A percentile compares a stretch with the other conserved stretches of the same genome.
Evolutionary conservation across 2,113 vertebrate genomes (phyloP).

Genomic region (Anolis carolinensis): DNA sequence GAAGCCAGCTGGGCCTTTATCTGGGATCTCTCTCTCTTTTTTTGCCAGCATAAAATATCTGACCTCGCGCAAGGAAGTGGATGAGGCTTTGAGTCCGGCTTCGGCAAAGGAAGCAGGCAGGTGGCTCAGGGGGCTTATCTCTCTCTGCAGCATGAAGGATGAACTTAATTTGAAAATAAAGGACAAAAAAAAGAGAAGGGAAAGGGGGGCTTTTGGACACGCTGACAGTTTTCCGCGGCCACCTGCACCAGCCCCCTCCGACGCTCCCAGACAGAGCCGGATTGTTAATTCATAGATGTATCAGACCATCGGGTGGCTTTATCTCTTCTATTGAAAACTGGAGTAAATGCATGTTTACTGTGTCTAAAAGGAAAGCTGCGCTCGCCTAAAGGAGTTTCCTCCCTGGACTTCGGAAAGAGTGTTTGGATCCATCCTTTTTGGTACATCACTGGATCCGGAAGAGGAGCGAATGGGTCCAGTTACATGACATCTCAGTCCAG

Average conservation of each 20-base stretch:
- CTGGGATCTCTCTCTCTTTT: constrained; percentile 6
- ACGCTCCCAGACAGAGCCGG: neutral
- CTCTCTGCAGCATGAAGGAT: constrained; percentile 2
- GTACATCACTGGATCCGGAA: neutral
- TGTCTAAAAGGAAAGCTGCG: no score
- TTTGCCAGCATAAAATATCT: constrained; percentile 12
- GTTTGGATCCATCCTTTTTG: neutral
- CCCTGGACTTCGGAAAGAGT: neutral
- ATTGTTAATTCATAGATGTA: constrained; percentile 7
- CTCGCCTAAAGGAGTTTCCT: neutral
- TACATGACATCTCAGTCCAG: neutral
- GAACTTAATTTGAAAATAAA: constrained; percentile 22
- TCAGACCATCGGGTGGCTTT: neutral
- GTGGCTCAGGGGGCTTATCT: constrained; percentile 8
- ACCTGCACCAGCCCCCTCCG: neutral
- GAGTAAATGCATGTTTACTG: neutral
- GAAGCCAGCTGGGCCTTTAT: constrained; percentile 6
- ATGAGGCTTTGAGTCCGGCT: neutral
- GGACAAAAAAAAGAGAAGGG: neutral
- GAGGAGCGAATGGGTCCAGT: neutral
- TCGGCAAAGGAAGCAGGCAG: neutral
- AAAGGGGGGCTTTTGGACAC: neutral
- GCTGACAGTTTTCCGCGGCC: neutral
- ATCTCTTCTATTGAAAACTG: neutral
- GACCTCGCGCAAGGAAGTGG: no score